Evolutionary conservation across 2,888 invertebrate species (phyloP), one percentile per base, ranked within the genome.

Genomic region (Sphaerophoria taeniata): DNA sequence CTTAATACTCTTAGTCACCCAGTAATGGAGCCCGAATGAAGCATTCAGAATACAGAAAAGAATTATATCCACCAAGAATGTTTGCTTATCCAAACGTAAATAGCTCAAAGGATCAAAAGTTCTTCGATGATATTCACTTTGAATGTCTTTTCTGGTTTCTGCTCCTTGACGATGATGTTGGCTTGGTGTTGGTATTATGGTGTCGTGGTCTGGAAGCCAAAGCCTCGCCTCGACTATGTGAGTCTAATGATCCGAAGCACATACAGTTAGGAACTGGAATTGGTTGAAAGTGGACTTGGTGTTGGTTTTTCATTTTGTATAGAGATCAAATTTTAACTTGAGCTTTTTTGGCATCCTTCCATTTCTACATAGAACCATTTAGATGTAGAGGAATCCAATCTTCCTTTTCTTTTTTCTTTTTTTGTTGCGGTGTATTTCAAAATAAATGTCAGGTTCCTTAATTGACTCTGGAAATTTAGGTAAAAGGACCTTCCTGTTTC

Each of bases 11-110:
- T 11, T 3, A 3, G 4, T 9, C 11, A 43, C 6, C 2, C 11
- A 11, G 12, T 43, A 9, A 71, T 14, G 34, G 3, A 72, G 61
- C 34, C 33, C 47, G 39, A 34, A 55, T 16, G 53, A 73, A 45
- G 1, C 31, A 34, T 47, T 65, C 55, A 72, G 9, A 58, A 47
- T 39, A 49, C 56, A 61, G 39, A 67, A 67, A 45, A 69, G 11
- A 70, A 63, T 63, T 70, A 63, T 58, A 71, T 49, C 9, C 33
- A 56, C 70, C 51, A 60, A 45, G 65, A 80, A 74, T 74, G 79
- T 80, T 80, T 81, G 72, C 77, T 77, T 77, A 82, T 76, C 82
- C 65, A 61, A 73, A 77, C 65, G 77, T 77, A 82, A 81, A 81
- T 76, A 81, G 82, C 82, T 72, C 77, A 77, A 69, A 77, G 82